phyloP scores from a whole-genome alignment of 2,888 invertebrate genomes.

The Yponomeuta cagnagella region DNA sequence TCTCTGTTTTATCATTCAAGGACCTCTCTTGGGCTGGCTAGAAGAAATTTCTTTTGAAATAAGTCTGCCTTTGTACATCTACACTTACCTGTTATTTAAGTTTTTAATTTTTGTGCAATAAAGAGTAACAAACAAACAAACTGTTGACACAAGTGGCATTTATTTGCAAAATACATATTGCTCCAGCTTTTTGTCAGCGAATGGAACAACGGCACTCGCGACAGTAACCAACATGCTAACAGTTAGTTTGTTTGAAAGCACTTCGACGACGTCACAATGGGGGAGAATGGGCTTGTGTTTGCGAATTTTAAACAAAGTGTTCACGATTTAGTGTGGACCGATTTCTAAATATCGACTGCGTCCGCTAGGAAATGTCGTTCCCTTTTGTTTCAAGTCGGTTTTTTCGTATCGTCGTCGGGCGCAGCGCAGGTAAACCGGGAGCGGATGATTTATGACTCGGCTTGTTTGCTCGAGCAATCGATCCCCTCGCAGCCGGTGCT shows the following conservation, averaged over 20 bases:
- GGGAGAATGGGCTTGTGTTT: constrained; percentile 4
- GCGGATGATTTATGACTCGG: constrained; percentile 67
- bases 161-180: not conserved
- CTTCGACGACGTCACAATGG: constrained; percentile 9
- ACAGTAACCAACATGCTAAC: constrained; percentile 11
- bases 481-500: constrained; percentile 45
- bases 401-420: constrained; percentile 58
- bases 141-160: not conserved
- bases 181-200: not conserved
- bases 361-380: constrained; percentile 58
- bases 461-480: constrained; percentile 74
- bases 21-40: no score
- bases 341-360: constrained; percentile 25
- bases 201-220: not conserved
- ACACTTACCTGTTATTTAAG: no score
- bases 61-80: no score
- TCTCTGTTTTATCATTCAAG: no score
- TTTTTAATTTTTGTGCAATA: no score
- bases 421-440: constrained; percentile 58
- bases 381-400: constrained; percentile 59
- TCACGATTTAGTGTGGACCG: constrained; percentile 15
- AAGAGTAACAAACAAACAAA: no score
- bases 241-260: constrained; percentile 13
- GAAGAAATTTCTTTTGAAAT: no score
- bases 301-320: constrained; percentile 15